Evolutionary conservation across 2,797 vertebrate genomes (phyloP), one percentile per base, ranked within the genome.

Genomic region (Hyperoplus immaculatus): DNA sequence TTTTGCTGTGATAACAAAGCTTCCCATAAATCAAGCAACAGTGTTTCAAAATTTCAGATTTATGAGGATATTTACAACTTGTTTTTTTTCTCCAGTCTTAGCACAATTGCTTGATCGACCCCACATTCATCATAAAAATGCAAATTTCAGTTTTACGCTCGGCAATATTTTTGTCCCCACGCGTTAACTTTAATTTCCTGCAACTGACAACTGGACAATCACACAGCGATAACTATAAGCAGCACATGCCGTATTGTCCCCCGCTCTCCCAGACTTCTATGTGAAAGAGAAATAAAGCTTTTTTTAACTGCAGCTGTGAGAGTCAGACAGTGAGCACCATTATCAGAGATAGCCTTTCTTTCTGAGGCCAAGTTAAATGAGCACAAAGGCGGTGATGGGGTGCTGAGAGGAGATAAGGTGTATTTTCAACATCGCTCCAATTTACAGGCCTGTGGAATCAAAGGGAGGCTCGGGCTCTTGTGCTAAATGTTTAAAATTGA

Each of bases 401-500:
- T 74, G 83, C 82, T 74, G 69, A 75, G 80, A 73, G 76, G 82
- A 92, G 93, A 94, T 94, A 91, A 88, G 92, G 70, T 65, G 72
- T 83, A 88, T 92, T 92, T 84, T 90, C 68, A 49, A 77, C 80
- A 86, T 86, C 84, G 75, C 75, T 84, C 59, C 86, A 88, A 88
- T 89, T 88, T 89, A 77, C 72, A 84, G 84, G 62, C 85, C 76
- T 72, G 72, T 59, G 83, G 75, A 89, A 83, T 89, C 83, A 92
- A 88, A 90, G 65, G 68, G 7, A 78, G 65, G 65, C 78, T 59
- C 47, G 2, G 51, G 68, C 64, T 85, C 71, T 87, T 86, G 69
- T 84, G 83, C 85, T 89, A 80, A 87, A 90, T 86, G 84, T 87
- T 91, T 91, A 83, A 87, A 89, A 87, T 84, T 77, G 82, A 87